Evolutionary conservation across 2,797 vertebrate species (phyloP).

Genomic region (Enteromius mattozi): DNA sequence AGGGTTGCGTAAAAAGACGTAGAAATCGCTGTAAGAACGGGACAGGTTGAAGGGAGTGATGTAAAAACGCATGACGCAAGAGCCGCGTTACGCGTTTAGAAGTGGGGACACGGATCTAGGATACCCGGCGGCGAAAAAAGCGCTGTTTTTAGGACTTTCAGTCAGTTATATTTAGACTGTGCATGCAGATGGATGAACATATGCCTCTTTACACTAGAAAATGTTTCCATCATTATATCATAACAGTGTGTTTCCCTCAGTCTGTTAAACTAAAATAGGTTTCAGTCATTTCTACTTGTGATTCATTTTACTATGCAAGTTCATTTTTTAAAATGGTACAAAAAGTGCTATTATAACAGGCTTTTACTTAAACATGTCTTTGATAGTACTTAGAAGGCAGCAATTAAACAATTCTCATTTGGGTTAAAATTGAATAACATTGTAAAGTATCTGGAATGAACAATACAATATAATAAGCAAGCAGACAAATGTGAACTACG

Average conservation of each 20-base stretch:
- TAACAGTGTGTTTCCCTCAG: background rate
- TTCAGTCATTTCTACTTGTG: background rate
- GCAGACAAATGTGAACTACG: no score
- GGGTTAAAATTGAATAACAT: background rate
- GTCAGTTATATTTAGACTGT: background rate
- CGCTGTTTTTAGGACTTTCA: background rate
- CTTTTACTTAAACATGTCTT: background rate
- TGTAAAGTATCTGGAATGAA: background rate
- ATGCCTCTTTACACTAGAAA: background rate
- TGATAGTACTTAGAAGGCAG: background rate
- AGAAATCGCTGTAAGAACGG: conserved; percentile 16
- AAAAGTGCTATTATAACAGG: background rate
- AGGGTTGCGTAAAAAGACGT: conserved; percentile 34
- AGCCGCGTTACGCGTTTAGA: background rate
- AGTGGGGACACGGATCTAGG: background rate
- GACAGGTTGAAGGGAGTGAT: conserved; percentile 19
- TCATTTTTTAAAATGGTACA: background rate
- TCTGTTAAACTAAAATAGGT: background rate
- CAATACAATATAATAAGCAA: background rate
- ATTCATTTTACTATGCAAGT: background rate
- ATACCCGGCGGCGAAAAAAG: background rate
- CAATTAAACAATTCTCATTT: background rate
- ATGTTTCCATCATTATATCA: background rate
- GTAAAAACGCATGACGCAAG: conserved; percentile 47
- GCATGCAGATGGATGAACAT: conserved; percentile 1